Base-by-base conservation (phyloP, 2,797 vertebrate species). In the Epinephelus malabaricus region DNA sequence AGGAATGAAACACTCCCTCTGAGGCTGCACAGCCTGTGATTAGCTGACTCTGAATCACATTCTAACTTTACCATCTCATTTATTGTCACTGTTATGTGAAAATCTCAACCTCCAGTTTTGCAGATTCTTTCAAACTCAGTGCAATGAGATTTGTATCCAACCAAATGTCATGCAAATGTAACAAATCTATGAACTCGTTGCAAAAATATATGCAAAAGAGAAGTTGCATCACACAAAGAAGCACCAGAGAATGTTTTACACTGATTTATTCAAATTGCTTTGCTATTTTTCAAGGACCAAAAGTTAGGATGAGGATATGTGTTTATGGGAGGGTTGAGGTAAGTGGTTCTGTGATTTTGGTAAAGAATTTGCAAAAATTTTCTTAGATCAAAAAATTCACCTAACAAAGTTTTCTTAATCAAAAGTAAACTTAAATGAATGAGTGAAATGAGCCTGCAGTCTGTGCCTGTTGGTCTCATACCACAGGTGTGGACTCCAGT, bases 121-220 rank as follows among this genome's bases (percentile, higher is more conserved):
- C 59, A 2, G 1, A 53, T 34, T 59, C 53, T 58, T n/a, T 62
- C 27, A 62, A 27, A 23, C 45, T 60, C 53, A 19, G 8, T 21
- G 65, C 27, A 40, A n/a, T 8, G 1, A 6, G 23, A 73, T 69
- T 73, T 75, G 51, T 61, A 66, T 76, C 47, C 11, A 51, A 62
- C 1, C 81, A 78, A 74, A 84, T 55, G 30, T 54, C 14, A 73
- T 72, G 49, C 45, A 82, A 65, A 84, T 78, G 0, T 7, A n/a
- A 51, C 14, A 60, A 59, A 40, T 10, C 6, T 12, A 2, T 34
- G 4, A 3, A 2, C 12, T 3, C n/a, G 9, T 6, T 6, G 14
- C 19, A 51, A 13, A 77, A 47, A 56, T 3, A 65, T 7, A 34
- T 34, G 34, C 34, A 34, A 34, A 34, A 34, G 34, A 34, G 34